Conservation (phyloP, 1,140 invertebrate genomes). For the Plutomurus gul region DNA sequence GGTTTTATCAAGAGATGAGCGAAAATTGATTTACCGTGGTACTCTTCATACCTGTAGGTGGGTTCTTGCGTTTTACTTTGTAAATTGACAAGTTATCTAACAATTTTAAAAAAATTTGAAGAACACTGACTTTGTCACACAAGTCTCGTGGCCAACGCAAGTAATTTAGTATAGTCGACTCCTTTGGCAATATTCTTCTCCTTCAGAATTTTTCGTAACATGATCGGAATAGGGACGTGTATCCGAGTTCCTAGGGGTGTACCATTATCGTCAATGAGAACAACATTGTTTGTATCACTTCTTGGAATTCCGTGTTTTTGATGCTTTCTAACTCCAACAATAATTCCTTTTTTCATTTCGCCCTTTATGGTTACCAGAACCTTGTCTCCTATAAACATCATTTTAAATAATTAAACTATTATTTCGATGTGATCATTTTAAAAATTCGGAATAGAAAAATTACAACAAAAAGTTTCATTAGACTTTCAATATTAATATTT, state of each 20-base stretch:
- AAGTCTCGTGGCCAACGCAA: constrained; percentile 91
- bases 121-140: no score
- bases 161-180: constrained; percentile 91
- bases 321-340: constrained; percentile 88
- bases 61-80: background rate
- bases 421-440: no score
- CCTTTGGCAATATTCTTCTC: constrained; percentile 80
- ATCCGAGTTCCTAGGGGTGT: constrained; percentile 91
- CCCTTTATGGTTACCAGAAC: constrained; percentile 95
- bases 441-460: no score
- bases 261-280: constrained; percentile 90
- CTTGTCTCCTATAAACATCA: constrained; percentile 71
- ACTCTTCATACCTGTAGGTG: no score
- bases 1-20: no score
- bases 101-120: background rate
- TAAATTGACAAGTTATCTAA: background rate
- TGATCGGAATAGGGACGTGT: constrained; percentile 89
- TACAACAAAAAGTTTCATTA: no score
- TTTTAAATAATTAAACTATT: background rate
- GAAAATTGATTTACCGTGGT: no score
- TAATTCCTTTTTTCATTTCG: constrained; percentile 92
- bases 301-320: constrained; percentile 83
- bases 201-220: constrained; percentile 83
- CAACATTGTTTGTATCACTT: constrained; percentile 96
- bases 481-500: no score